phyloP scores from a whole-genome alignment of 1,140 invertebrate species.

The Copidosoma floridanum region DNA sequence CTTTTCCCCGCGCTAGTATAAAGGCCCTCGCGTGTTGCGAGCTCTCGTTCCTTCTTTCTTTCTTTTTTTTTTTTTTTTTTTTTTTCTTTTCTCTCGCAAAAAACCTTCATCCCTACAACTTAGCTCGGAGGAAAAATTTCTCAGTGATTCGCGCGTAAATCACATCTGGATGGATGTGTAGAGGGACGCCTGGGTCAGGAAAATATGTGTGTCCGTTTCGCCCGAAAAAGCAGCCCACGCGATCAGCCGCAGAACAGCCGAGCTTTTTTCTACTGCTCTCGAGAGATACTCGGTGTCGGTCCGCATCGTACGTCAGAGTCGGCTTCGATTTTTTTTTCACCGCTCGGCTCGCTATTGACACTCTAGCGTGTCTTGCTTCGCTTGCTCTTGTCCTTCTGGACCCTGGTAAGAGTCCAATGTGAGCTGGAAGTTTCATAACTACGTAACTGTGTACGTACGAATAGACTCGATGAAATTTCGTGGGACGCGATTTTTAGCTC shows the following conservation, averaged over 20 bases:
- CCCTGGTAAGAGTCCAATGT: not conserved
- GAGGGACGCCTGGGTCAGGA: constrained; percentile 1
- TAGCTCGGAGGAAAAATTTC: constrained; percentile 11
- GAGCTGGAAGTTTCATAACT: constrained; percentile 17
- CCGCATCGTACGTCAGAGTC: not conserved
- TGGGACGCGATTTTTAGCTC: constrained; percentile 5
- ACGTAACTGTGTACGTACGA: too few relatives aligned
- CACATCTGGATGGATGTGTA: not conserved
- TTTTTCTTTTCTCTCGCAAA: too few relatives aligned
- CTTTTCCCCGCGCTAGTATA: too few relatives aligned
- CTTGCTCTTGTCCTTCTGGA: not conserved
- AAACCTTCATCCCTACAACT: too few relatives aligned
- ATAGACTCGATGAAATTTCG: constrained; percentile 10
- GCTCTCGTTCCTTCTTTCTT: constrained; percentile 7
- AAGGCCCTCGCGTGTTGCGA: too few relatives aligned
- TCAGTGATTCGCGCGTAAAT: constrained; percentile 13
- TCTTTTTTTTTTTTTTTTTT: constrained; percentile 25
- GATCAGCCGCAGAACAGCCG: constrained; percentile 16
- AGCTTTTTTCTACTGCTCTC: not conserved
- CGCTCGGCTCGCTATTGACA: not conserved
- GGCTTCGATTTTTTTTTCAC: too few relatives aligned
- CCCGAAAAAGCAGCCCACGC: not conserved
- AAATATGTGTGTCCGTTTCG: too few relatives aligned
- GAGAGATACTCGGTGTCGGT: not conserved
- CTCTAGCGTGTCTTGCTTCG: not conserved